Evolutionary conservation across 2,113 vertebrate species (phyloP), one percentile per base, ranked within the genome.

Genomic region (Centropus unirufus): DNA sequence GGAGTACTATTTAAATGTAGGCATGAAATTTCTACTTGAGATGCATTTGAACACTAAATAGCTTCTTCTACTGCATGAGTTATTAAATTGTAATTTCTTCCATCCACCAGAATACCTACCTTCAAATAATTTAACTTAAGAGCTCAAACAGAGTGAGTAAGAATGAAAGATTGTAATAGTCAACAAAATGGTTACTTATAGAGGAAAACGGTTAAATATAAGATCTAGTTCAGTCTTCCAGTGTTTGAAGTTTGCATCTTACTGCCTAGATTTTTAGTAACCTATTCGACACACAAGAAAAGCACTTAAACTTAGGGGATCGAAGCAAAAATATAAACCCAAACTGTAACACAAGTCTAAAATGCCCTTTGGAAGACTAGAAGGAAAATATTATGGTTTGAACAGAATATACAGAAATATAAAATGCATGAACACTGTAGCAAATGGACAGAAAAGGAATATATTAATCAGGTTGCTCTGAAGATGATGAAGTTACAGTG

Each of bases 371-470:
- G 75, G 94, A 97, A 83, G 64, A 47, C 72, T 81, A 49, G 52
- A 83, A 94, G 57, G 63, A 85, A 96, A 96, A 89, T 85, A 91
- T 92, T 94, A 90, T 74, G 42, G 34, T 83, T 85, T 88, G 52
- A 94, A 75, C 42, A 39, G 66, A 83, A 77, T 63, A 85, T 76
- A 90, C 26, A 87, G 84, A 91, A 90, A 94, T 73, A 34, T 52
- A 83, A 96, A 95, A 91, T 85, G 52, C 63, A 93, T 69, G 36
- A 95, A 91, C 21, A 27, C 34, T 2, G 1, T 62, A 87, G 93
- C 79, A 95, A 90, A 88, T 94, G 55, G 8, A 39, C 87, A 49
- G 34, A 94, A 91, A 89, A 36, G 59, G 82, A 94, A 92, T 85
- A 85, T 44, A 91, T 62, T 63, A 95, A 90, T 91, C 90, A 83